Base-by-base conservation (phyloP, 2,888 invertebrate genomes). In the Torymus auratus region DNA sequence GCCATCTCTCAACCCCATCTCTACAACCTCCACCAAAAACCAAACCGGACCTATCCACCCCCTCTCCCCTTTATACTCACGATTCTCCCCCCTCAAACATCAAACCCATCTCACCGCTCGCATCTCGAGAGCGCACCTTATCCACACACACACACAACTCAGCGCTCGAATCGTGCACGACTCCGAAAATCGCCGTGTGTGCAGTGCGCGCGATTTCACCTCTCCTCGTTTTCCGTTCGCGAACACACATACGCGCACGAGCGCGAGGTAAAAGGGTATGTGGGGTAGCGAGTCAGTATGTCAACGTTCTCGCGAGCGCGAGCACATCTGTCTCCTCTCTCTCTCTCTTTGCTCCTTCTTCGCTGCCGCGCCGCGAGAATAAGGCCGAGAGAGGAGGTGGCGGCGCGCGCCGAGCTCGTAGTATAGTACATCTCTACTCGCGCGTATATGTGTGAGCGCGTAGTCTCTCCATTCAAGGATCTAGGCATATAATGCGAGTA, bases 271-370 rank as follows among this genome's bases (percentile, higher is more conserved):
- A 89, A 89, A 90, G 91, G 90, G 88, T 91, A 91, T 91, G 91
- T 91, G 90, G 91, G 91, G 88, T 91, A 90, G 90, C 90, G 89
- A 90, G 91, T 91, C 90, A 91, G 91, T 91, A 84, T 91, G 91
- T 91, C 91, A 91, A 89, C 89, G 88, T 89, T 87, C 86, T 87
- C 74, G 64, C 61, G 41, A 41, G 41, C 41, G 82, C 81, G 64
- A 28, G 23, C 28, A 58, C 72, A 53, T 55, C 55, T 69, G 53
- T 69, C 69, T 69, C 67, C 86, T 86, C 87, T 83, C 84, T 87
- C 85, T 84, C 86, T 85, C 86, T 84, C 85, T 87, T 83, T 80
- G 77, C 83, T 79, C 81, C 80, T 84, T 80, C 80, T 77, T 78
- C 69, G 41, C 7, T 41, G 41, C 41, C 50, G 28, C 72, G 65